Conservation (phyloP, 2,888 invertebrate species). For the Phrixothrix hirtus region DNA sequence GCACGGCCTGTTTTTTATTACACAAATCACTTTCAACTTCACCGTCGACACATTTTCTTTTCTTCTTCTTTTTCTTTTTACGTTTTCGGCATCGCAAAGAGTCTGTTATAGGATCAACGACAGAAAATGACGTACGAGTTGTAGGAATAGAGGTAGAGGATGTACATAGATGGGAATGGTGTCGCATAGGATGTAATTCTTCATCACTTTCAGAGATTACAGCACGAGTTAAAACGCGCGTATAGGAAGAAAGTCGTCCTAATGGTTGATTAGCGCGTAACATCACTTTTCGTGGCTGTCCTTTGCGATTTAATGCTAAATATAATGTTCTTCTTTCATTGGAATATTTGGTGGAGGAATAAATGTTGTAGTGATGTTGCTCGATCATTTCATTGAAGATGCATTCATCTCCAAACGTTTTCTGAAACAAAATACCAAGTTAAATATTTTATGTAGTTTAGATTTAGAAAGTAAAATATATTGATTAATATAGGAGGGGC, state of each 20-base stretch:
- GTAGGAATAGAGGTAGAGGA: constrained; percentile 12
- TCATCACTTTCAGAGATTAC: constrained; percentile 60
- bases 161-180: constrained; percentile 48
- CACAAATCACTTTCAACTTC: constrained; percentile 53
- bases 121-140: constrained; percentile 34
- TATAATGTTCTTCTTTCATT: constrained; percentile 72
- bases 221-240: constrained; percentile 68
- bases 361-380: constrained; percentile 83
- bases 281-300: constrained; percentile 73
- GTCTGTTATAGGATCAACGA: constrained; percentile 48
- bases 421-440: constrained; percentile 68
- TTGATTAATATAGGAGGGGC: too few species aligned
- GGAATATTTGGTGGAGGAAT: constrained; percentile 75
- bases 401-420: constrained; percentile 78
- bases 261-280: constrained; percentile 67
- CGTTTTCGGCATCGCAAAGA: constrained; percentile 58
- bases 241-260: constrained; percentile 75
- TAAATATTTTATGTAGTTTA: too few species aligned
- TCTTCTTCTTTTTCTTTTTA: constrained; percentile 60
- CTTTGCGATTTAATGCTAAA: constrained; percentile 75
- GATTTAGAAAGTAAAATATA: too few species aligned
- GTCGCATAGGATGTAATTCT: constrained; percentile 57
- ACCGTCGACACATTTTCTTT: constrained; percentile 50
- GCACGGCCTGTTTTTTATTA: constrained; percentile 52
- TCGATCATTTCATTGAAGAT: constrained; percentile 86